Evolutionary conservation across 1,140 invertebrate species (phyloP), one percentile per base, ranked within the genome.

Genomic region (Hyles vespertilio): DNA sequence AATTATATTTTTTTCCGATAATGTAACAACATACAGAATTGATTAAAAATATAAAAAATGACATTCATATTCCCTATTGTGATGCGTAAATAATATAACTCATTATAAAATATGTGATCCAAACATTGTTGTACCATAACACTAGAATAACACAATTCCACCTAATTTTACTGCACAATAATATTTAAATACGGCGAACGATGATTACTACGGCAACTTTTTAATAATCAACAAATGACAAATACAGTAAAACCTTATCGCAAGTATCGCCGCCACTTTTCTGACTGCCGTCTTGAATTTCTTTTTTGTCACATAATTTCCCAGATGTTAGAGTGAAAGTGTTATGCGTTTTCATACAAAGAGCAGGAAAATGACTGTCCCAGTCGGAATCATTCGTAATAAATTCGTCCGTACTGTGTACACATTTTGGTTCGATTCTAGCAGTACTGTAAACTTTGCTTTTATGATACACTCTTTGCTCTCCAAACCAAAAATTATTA

Each of bases 361-460:
- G 58, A 57, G 82, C 84, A 43, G 85, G 85, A 68, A 87, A 88
- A 58, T 85, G 79, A 48, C 61, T 81, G 51, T 88, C 82, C 82
- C 84, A 88, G 63, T 87, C 82, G 5, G 81, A 85, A 63, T 85
- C 78, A 33, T 77, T 79, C 58, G 71, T 84, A 56, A 84, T 77
- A 52, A 83, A 78, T 58, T 87, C 84, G 67, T 86, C 79, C 56
- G 79, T 81, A 49, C 72, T 75, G 58, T 78, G 71, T 51, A 50
- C 54, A 58, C 52, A 70, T 67, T 74, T 81, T 9, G 77, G 55
- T 51, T 78, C 72, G 5, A 59, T 34, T 61, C 68, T 72, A 51
- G 52, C 56, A 34, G 47, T n/a, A 40, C 40, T 51, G 55, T 72
- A 77, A 48, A 59, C 53, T 77, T 75, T 86, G 49, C 64, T 78